phyloP scores from a whole-genome alignment of 2,888 invertebrate species.

The Nomada ferruginata region DNA sequence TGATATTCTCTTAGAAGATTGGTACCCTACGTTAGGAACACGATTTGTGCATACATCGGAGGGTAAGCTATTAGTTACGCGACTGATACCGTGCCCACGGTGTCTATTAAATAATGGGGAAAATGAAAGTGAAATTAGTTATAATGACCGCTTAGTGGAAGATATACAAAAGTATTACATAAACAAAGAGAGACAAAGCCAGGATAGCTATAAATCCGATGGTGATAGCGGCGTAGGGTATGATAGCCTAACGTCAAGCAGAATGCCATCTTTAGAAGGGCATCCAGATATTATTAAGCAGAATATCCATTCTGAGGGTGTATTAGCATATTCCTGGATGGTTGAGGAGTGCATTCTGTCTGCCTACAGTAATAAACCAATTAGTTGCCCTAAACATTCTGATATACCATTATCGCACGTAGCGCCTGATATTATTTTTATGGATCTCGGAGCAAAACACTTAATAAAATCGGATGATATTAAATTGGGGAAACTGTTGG shows the following conservation, averaged over 20 bases:
- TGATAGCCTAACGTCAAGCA: conserved; percentile 90
- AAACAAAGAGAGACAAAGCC: conserved; percentile 82
- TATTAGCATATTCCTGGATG: conserved; percentile 91
- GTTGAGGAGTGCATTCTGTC: conserved; percentile 98
- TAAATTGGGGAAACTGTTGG: conserved; percentile 90
- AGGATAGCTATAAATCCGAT: conserved; percentile 92
- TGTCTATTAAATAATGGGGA: conserved; percentile 87
- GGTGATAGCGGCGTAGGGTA: conserved; percentile 95
- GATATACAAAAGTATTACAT: conserved; percentile 79
- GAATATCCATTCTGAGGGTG: conserved; percentile 79
- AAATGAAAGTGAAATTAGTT: conserved; percentile 68
- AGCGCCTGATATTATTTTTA: conserved; percentile 97
- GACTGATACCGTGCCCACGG: conserved; percentile 95
- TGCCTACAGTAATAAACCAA: conserved; percentile 90
- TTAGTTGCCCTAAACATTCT: conserved; percentile 93
- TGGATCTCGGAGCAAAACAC: conserved; percentile 93
- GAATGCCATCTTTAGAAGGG: conserved; percentile 93
- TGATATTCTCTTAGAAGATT: conserved; percentile 97
- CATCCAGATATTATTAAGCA: conserved; percentile 85
- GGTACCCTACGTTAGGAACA: conserved; percentile 98
- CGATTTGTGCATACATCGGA: conserved; percentile 99
- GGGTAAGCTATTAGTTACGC: conserved; percentile 96
- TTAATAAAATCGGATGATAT: conserved; percentile 94
- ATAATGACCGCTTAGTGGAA: conserved; percentile 74
- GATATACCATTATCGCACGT: conserved; percentile 90